Percentiles rank a stretch among this genome's conserved stretches.
Evolutionary conservation across 2,888 invertebrate species (phyloP).

Genomic region (Spicauda simplicius): DNA sequence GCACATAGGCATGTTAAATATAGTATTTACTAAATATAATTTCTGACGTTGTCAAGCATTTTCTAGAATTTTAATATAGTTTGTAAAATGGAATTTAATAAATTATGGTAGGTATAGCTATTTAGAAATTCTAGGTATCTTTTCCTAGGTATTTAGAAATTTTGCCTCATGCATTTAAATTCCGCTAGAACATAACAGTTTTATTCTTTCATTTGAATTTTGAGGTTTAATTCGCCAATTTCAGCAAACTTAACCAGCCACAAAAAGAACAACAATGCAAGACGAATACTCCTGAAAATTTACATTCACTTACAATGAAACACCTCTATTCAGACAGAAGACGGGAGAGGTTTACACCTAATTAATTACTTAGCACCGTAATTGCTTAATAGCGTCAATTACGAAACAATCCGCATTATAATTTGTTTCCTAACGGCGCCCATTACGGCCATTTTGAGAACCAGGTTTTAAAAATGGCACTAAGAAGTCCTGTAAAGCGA

Average conservation of each 20-base stretch:
- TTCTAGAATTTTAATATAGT: too few species aligned
- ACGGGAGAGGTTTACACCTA: conserved; percentile 39
- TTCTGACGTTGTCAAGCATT: too few species aligned
- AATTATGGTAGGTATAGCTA: too few species aligned
- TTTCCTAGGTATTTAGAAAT: too few species aligned
- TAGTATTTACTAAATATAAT: too few species aligned
- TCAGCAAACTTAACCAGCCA: neutral
- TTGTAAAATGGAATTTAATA: too few species aligned
- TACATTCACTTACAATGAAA: conserved; percentile 16
- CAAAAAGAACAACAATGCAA: conserved; percentile 17
- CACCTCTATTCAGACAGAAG: conserved; percentile 9
- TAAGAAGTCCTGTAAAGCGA: conserved; percentile 79
- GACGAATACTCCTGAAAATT: conserved; percentile 19
- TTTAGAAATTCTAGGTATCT: too few species aligned
- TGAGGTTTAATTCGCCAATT: neutral
- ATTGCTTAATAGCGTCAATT: conserved; percentile 71
- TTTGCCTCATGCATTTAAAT: too few species aligned
- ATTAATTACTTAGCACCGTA: conserved; percentile 50
- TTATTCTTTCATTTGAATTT: neutral
- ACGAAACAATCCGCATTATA: conserved; percentile 57
- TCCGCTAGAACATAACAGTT: too few species aligned
- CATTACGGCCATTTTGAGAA: conserved; percentile 51
- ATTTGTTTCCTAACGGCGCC: conserved; percentile 55
- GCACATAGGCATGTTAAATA: too few species aligned
- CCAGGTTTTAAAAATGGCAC: conserved; percentile 72